Base-by-base conservation (phyloP, 2,888 invertebrate species). In the Lobophora halterata region DNA sequence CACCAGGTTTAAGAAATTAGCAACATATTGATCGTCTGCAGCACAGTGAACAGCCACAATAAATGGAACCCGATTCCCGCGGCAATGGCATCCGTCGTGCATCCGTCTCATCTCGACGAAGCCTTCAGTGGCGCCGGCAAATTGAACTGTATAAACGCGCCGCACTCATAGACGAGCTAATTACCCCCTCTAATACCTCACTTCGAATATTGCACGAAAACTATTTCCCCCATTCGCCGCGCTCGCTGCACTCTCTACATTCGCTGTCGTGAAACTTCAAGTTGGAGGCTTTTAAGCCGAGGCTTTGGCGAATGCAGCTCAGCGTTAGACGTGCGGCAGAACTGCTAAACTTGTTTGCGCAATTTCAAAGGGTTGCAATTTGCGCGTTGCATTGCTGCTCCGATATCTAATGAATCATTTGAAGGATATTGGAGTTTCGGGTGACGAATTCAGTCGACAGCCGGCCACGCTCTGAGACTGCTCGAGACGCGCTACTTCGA, bases 331-430 rank as follows among this genome's bases (percentile, higher is more conserved):
- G 46, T 52, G 49, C 44, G 52, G 50, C 54, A 57, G 49, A 57
- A 59, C 61, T 58, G 41, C 55, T 56, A 46, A 59, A 65, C 57
- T 63, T 61, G 55, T 58, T 63, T 55, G 57, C 49, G 49, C 54
- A 53, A 54, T 58, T 56, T 60, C 58, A 55, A 58, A 61, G 52
- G 54, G 44, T 52, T 58, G 51, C 54, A 52, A 56, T 61, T 58
- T 55, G 49, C 47, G 38, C 39, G 52, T 49, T 45, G 49, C 49
- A 54, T 59, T 54, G 52, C 38, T 19, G 32, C 24, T 42, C 21
- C 32, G 33, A 45, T 40, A 33, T 33, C 40, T 45, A 36, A 40
- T 33, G 14, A 44, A 32, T 39, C 17, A 39, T 34, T 32, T 28
- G 23, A 20, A 2, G 14, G 18, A 6, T 16, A 24, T 18, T 6